Percentiles rank a stretch among this genome's conserved stretches.
phyloP scores from a whole-genome alignment of 2,888 invertebrate species.

The Andrena praecox region DNA sequence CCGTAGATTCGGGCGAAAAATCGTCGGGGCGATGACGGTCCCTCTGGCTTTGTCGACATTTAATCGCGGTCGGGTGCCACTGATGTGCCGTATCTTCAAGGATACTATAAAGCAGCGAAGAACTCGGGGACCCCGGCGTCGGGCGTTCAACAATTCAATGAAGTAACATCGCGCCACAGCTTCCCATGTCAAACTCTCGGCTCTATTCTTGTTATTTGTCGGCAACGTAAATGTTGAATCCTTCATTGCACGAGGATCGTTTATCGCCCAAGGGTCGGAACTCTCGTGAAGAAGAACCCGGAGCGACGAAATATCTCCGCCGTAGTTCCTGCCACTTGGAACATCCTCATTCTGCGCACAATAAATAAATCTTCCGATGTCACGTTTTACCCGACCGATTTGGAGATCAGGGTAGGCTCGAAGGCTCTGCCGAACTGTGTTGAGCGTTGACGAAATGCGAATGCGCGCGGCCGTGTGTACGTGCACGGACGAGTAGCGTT shows the following conservation, averaged over 20 bases:
- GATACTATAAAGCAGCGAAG: neutral
- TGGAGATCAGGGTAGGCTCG: neutral
- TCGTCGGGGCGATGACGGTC: conserved; percentile 91
- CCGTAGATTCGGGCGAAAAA: conserved; percentile 94
- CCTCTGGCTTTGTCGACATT: conserved; percentile 77
- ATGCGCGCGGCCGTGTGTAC: neutral
- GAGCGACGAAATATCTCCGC: neutral
- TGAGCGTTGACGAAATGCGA: neutral
- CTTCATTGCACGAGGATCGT: neutral
- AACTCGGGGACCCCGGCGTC: neutral
- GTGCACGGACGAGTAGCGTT: neutral
- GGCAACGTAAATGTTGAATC: neutral
- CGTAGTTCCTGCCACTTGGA: neutral
- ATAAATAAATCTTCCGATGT: neutral
- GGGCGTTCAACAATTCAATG: conserved; percentile 1
- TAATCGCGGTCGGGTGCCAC: conserved; percentile 7
- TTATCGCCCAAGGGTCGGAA: neutral
- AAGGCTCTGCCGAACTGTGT: neutral
- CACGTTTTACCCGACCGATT: neutral
- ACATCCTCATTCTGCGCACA: conserved; percentile 1
- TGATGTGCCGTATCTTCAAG: neutral
- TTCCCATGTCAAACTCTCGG: neutral
- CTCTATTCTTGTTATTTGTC: neutral
- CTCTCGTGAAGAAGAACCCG: neutral
- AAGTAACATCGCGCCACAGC: neutral